Evolutionary conservation across 1,140 invertebrate species (phyloP).

Genomic region (Trachelipus rathkii): DNA sequence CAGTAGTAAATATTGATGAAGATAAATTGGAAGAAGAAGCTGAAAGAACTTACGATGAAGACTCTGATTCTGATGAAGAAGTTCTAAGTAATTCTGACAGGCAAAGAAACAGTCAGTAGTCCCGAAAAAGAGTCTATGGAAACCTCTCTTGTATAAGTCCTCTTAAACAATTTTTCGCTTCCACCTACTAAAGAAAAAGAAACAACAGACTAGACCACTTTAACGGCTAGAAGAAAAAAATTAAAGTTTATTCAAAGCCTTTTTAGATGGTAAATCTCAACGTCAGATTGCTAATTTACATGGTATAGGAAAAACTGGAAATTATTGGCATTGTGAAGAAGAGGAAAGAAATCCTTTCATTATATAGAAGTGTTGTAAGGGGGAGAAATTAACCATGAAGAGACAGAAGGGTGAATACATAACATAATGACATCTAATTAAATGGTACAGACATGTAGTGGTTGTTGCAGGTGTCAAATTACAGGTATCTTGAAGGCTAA

Average conservation of each 20-base stretch:
- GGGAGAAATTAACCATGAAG: conserved; percentile 38
- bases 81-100: conserved; percentile 30
- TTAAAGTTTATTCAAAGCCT: conserved; percentile 39
- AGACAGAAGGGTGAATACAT: conserved; percentile 38
- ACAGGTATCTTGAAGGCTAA: conserved; percentile 43
- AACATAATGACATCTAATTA: conserved; percentile 37
- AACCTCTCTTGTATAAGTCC: conserved; percentile 42
- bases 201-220: conserved; percentile 37
- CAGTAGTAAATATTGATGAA: no score
- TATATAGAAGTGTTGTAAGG: conserved; percentile 36
- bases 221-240: conserved; percentile 40
- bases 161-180: conserved; percentile 35
- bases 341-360: conserved; percentile 34
- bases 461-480: conserved; percentile 34
- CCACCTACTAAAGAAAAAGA: conserved; percentile 35
- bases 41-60: conserved; percentile 38
- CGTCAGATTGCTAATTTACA: no score
- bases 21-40: conserved; percentile 67
- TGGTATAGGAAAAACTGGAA: conserved; percentile 43
- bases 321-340: conserved; percentile 41
- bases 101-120: conserved; percentile 20
- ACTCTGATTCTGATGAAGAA: conserved; percentile 39
- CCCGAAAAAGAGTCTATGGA: conserved; percentile 43
- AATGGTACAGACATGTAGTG: conserved; percentile 42
- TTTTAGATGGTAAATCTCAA: conserved; percentile 41